Base-by-base conservation (phyloP, 2,888 invertebrate genomes). In the Ochropacha duplaris region DNA sequence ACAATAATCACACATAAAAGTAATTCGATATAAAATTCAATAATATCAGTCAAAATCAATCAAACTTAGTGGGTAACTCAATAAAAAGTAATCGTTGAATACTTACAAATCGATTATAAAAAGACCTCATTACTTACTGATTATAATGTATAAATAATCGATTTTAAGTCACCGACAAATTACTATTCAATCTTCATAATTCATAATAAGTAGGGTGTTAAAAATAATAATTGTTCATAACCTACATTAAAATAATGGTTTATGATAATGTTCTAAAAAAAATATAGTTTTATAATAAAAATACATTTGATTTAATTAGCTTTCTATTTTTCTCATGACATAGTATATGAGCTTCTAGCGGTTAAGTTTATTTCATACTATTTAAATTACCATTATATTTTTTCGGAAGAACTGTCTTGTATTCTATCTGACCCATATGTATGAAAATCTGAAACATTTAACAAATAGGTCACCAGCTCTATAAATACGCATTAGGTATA, bases 1-100 rank as follows among this genome's bases (percentile, higher is more conserved):
- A 81, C 62, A 79, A 78, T 76, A 71, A 74, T 78, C 75, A 80
- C 73, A 66, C 71, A 65, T 72, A 66, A 72, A 63, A 70, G 65
- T 71, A 69, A 74, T 64, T 65, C 63, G 66, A 65, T 66, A 68
- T 60, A 50, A 55, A 59, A 58, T 57, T 62, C 57, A 70, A 65
- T 72, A 81, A 78, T 79, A 84, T 86, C 87, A 88, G 83, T 88
- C 87, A 71, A 81, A 82, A 83, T 74, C 69, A 70, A 82, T 76
- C 71, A 77, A 81, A 76, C 76, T 74, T 81, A 83, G n/a, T 52
- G 14, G 86, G 85, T 78, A 77, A 78, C 76, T 76, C 68, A 74
- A 73, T 70, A 75, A 65, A 61, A 54, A 39, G 39, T 51, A 28
- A 31, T 31, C 31, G 19, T 34, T 22, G 2, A 14, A 6, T 22